Base-by-base conservation (phyloP, 2,113 vertebrate species). In the Agapornis roseicollis region DNA sequence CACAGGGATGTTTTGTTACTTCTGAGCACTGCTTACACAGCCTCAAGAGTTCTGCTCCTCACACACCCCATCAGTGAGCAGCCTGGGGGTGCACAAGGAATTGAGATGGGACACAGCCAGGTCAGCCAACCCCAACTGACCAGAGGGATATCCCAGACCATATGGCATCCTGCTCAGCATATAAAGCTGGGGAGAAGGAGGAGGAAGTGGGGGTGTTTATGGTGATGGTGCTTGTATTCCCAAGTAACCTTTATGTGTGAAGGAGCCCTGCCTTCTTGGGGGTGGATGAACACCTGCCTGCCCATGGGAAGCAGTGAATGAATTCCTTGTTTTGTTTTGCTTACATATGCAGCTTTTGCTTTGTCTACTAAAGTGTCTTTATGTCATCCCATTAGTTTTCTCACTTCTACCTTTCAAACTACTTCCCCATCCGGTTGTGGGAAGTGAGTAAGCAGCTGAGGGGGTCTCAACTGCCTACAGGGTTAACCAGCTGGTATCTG, bases 381-480 rank as follows among this genome's bases (percentile, higher is more conserved):
- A 68, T 31, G 11, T 58, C 42, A 88, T 12, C 11, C 8, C 22
- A 27, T 2, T 28, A 6, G 23, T 64, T 58, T 64, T 69, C 39
- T 44, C 44, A 39, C 17, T 66, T 71, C 19, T 25, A 35, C 29
- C 17, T 68, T 80, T 39, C 29, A 68, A 60, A 85, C 31, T 11
- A 47, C 17, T 72, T 80, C 37, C 58, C 37, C 50, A 52, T 56
- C 12, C 81, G 56, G 35, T 13, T 47, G 29, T 4, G 4, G 10
- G 20, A n/a, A 80, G 19, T 24, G 41, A 71, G 18, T 0, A 0
- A 55, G 28, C 0, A 0, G 13, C 11, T 70, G 14, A 9, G 27
- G 20, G 8, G 11, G 7, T 17, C 33, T 70, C 20, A 42, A 16
- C 33, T 1, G 1, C n/a, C 39, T 33, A 14, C 10, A 0, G 29